These are phyloP conservation scores for Trachurus trachurus DNA, from an alignment of 2,797 vertebrate genomes.

Conservation along the genomic window DNA sequence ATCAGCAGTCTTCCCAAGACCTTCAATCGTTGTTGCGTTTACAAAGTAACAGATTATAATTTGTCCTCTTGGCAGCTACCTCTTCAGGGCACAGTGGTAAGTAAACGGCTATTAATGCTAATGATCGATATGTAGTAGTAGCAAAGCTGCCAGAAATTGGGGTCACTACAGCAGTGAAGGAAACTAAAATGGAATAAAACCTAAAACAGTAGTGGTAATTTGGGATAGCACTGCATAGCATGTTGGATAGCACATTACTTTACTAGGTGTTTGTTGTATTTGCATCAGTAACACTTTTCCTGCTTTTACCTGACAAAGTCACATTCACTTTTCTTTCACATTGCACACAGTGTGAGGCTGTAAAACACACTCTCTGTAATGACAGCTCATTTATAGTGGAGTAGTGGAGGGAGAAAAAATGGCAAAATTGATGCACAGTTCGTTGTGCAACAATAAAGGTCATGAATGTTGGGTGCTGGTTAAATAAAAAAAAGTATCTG, in stretches of 20 bases:
- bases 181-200: neutral
- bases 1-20: no score
- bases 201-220: neutral
- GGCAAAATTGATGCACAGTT: neutral
- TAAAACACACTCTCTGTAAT: neutral
- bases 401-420: no score
- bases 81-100: no score
- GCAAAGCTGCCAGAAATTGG: neutral
- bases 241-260: no score
- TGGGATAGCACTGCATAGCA: no score
- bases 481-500: neutral
- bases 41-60: no score
- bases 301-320: neutral
- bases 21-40: no score
- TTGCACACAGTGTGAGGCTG: neutral
- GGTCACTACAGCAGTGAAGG: neutral
- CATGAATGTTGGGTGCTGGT: neutral
- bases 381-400: neutral
- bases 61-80: no score
- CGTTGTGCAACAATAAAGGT: neutral
- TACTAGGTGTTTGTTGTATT: neutral
- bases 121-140: no score
- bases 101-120: no score
- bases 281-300: neutral
- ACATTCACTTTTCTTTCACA: neutral